phyloP scores from a whole-genome alignment of 2,888 invertebrate genomes.

The Athalia circularis region DNA sequence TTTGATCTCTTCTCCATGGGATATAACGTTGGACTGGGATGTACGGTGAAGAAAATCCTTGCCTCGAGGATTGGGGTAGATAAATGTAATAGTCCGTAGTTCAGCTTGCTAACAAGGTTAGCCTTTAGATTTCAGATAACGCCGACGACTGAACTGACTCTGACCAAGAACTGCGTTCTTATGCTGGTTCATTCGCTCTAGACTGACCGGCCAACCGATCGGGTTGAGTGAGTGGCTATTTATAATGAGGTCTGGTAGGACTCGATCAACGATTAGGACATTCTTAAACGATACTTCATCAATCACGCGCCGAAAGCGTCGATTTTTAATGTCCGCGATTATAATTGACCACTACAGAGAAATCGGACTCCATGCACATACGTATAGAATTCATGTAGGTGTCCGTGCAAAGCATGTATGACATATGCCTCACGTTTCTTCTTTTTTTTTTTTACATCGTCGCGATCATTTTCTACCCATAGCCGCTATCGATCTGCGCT shows the following conservation, averaged over 20 bases:
- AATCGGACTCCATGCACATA: too few species aligned
- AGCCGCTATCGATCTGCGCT: too few species aligned
- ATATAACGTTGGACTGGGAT: neutral
- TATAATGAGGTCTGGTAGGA: conserved; percentile 65
- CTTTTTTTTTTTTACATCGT: too few species aligned
- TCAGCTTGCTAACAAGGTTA: conserved; percentile 68
- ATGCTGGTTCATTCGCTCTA: too few species aligned
- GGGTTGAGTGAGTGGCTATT: conserved; percentile 52
- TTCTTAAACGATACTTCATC: conserved; percentile 68
- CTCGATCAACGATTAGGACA: conserved; percentile 70
- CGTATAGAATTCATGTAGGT: too few species aligned
- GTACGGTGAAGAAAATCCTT: conserved; percentile 57
- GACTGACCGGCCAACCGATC: conserved; percentile 27
- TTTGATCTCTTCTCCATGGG: conserved; percentile 44
- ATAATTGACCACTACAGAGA: conserved; percentile 36
- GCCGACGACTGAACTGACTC: conserved; percentile 47
- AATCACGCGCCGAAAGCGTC: conserved; percentile 58
- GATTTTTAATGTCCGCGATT: conserved; percentile 45
- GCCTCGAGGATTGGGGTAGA: conserved; percentile 61
- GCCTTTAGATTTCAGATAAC: conserved; percentile 65
- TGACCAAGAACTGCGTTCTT: conserved; percentile 14
- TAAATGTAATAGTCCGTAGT: conserved; percentile 68
- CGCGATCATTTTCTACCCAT: too few species aligned
- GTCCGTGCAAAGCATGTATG: too few species aligned
- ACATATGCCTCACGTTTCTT: too few species aligned